Percentiles rank a stretch among this genome's conserved stretches.
phyloP scores from a whole-genome alignment of 2,888 invertebrate genomes.

The Tridacna gigas region DNA sequence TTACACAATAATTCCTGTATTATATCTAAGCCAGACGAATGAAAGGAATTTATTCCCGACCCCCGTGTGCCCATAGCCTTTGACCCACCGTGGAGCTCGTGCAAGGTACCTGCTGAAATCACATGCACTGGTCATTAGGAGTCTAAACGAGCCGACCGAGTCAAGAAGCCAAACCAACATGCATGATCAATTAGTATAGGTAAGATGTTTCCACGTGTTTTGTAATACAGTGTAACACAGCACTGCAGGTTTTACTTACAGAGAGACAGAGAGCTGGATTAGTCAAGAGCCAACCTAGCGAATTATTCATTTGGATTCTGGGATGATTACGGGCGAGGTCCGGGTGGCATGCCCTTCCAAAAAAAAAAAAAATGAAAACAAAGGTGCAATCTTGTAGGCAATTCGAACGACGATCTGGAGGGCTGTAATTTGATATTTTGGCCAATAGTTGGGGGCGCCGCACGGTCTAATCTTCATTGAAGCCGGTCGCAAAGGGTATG shows the following conservation, averaged over 20 bases:
- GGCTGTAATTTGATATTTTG: no score
- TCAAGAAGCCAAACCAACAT: constrained; percentile 4
- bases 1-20: no score
- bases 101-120: not conserved
- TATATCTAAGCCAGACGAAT: not conserved
- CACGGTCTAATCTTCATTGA: no score
- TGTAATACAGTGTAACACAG: not conserved
- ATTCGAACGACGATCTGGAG: no score
- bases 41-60: no score
- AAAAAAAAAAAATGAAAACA: no score
- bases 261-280: not conserved
- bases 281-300: not conserved
- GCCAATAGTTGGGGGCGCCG: no score
- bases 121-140: not conserved
- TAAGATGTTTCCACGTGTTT: constrained; percentile 13
- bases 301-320: no score
- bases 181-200: constrained; percentile 16
- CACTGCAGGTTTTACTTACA: not conserved
- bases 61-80: not conserved
- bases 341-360: no score
- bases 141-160: not conserved
- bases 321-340: no score
- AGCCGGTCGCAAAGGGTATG: no score
- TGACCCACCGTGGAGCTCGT: not conserved
- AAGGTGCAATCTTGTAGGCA: no score